phyloP scores from a whole-genome alignment of 2,797 vertebrate genomes.

The Aythya fuligula region DNA sequence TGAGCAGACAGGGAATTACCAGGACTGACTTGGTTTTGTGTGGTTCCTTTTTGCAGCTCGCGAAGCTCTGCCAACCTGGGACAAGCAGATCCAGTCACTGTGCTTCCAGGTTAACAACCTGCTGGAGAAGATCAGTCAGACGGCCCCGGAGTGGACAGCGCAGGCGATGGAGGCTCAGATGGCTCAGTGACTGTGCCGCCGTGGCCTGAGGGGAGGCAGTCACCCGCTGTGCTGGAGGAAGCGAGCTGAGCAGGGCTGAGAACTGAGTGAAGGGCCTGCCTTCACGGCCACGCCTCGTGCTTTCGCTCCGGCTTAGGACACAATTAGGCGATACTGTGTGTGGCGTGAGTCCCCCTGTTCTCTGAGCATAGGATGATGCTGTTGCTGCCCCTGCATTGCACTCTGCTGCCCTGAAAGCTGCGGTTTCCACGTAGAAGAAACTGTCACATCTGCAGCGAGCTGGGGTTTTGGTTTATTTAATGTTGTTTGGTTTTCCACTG shows the following conservation, averaged over 20 bases:
- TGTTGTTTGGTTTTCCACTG: neutral
- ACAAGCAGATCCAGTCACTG: slow-evolving; percentile 98
- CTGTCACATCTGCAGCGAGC: slow-evolving; percentile 49
- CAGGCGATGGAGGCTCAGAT: slow-evolving; percentile 98
- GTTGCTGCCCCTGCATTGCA: slow-evolving; percentile 25
- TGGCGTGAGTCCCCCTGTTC: neutral
- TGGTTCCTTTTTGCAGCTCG: slow-evolving; percentile 81
- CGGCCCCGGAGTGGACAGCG: slow-evolving; percentile 95
- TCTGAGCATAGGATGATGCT: slow-evolving; percentile 36
- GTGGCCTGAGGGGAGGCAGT: neutral
- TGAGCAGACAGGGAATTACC: neutral
- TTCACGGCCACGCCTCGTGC: slow-evolving; percentile 25
- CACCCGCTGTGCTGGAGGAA: neutral
- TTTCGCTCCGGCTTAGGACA: slow-evolving; percentile 48
- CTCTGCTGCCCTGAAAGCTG: slow-evolving; percentile 57
- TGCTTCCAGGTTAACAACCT: slow-evolving; percentile 99
- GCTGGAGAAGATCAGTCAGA: slow-evolving; percentile 94
- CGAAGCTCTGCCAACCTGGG: slow-evolving; percentile 97
- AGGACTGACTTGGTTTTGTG: neutral
- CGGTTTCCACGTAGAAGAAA: slow-evolving; percentile 33
- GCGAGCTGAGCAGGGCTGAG: slow-evolving; percentile 22
- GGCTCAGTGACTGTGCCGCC: slow-evolving; percentile 85
- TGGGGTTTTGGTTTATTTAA: slow-evolving; percentile 65
- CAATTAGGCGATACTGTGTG: slow-evolving; percentile 5
- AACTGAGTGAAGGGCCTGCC: slow-evolving; percentile 7